Percentiles rank a stretch among this genome's conserved stretches.
Conservation (phyloP, 2,888 invertebrate genomes). For the Eudemis profundana region DNA sequence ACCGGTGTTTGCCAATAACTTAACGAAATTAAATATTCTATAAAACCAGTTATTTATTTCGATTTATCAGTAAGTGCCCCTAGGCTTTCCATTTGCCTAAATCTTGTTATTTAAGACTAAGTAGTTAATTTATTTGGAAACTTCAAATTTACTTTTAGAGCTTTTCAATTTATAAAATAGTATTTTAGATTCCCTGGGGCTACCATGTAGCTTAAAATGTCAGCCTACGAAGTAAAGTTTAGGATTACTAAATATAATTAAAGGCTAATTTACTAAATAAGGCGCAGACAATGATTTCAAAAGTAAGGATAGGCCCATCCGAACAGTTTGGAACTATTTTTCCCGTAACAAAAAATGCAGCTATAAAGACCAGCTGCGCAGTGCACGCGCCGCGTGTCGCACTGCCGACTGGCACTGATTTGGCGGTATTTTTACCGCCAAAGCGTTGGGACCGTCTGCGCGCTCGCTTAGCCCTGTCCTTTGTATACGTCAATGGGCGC, state of each 20-base stretch:
- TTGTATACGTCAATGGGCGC: too few species aligned
- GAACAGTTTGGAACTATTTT: too few species aligned
- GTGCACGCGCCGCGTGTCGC: too few species aligned
- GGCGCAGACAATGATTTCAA: background rate
- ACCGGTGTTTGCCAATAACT: too few species aligned
- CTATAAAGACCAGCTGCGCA: too few species aligned
- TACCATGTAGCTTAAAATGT: background rate
- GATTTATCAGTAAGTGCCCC: background rate
- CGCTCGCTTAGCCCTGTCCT: too few species aligned
- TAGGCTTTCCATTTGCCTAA: background rate
- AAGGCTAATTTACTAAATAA: background rate
- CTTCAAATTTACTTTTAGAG: background rate
- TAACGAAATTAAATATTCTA: too few species aligned
- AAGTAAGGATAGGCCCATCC: too few species aligned
- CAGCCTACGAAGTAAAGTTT: background rate
- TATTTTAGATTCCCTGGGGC: background rate
- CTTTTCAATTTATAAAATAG: conserved; percentile 8
- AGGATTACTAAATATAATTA: conserved; percentile 5
- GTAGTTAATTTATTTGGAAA: background rate
- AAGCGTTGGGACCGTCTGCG: too few species aligned
- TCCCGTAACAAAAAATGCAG: too few species aligned
- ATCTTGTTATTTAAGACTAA: background rate
- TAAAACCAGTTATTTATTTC: background rate
- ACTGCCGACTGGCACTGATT: too few species aligned
- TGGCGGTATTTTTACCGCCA: too few species aligned